Conservation (phyloP, 1,140 invertebrate species). For the Cydia pomonella region DNA sequence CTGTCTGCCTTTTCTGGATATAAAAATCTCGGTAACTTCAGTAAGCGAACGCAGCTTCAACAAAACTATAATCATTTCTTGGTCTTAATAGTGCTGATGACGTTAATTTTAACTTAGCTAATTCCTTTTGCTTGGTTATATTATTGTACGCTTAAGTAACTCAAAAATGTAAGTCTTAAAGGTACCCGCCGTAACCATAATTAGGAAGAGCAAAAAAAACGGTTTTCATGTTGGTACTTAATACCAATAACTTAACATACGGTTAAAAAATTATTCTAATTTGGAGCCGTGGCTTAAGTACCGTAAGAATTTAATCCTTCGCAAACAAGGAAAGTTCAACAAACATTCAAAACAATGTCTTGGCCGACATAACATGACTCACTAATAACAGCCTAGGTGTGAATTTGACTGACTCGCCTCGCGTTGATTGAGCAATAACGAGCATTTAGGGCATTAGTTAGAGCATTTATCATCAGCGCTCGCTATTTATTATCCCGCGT, state of each 20-base stretch:
- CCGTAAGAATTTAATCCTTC: background rate
- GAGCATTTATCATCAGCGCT: conserved; percentile 49
- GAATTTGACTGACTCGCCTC: conserved; percentile 46
- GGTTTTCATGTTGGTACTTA: too few relatives aligned
- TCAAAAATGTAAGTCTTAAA: too few relatives aligned
- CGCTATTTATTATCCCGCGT: conserved; percentile 26
- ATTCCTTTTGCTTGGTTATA: too few relatives aligned
- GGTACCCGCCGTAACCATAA: too few relatives aligned
- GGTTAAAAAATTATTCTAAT: too few relatives aligned
- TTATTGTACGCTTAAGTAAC: too few relatives aligned
- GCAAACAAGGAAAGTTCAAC: background rate
- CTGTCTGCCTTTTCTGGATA: conserved; percentile 7
- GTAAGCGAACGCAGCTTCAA: background rate
- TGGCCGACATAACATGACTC: conserved; percentile 32
- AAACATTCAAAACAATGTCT: background rate
- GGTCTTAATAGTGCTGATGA: background rate
- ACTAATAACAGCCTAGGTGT: conserved; percentile 39
- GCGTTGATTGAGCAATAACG: conserved; percentile 59
- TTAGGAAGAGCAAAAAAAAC: too few relatives aligned
- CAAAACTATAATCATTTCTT: background rate
- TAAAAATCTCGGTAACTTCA: background rate
- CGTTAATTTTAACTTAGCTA: too few relatives aligned
- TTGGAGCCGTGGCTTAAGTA: background rate
- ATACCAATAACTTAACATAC: too few relatives aligned
- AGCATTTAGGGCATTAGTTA: conserved; percentile 57